Evolutionary conservation across 2,797 vertebrate species (phyloP), one percentile per base, ranked within the genome.

Genomic region (Morelia viridis): DNA sequence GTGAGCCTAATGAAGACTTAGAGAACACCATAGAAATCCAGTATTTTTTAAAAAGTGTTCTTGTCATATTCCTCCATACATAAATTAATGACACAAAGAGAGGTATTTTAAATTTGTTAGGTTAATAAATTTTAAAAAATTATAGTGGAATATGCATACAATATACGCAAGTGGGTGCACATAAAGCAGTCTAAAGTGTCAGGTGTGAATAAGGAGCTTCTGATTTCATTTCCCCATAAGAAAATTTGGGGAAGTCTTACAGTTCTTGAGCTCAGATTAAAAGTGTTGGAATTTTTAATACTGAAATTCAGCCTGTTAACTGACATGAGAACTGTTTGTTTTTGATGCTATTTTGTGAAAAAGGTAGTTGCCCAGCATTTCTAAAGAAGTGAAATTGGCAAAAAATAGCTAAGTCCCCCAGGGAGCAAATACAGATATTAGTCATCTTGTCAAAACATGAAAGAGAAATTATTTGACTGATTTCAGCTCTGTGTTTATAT

Each of bases 401-500:
- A 76, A 76, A 85, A 76, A 61, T 50, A 91, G 90, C 41, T 28
- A 87, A 41, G 6, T 46, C 11, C 90, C 64, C 56, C 46, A 53
- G 46, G 28, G 57, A 83, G 13, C 15, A 83, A 84, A 60, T 22
- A 56, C 9, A 64, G 35, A 80, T 61, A 61, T 31, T 76, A 9
- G 46, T 87, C 28, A 76, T 61, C 17, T 13, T 87, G 1, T 61
- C 11, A 87, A 28, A 87, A 76, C 50, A 87, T 50, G 35, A 61
- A 91, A 91, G 53, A 87, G 17, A 90, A 85, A 28, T 57, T 76
- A 80, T 76, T 60, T 71, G 68, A 76, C 31, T 76, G 61, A 86
- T 58, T 85, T 19, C 7, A 86, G 19, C 64, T 58, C 17, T 41
- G 35, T 3, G 2, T 31, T 53, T 57, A 35, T 56, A 3, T 87